These are phyloP conservation scores for Poeciliopsis retropinna DNA, from an alignment of 2,113 vertebrate genomes.

Conservation along the genomic window DNA sequence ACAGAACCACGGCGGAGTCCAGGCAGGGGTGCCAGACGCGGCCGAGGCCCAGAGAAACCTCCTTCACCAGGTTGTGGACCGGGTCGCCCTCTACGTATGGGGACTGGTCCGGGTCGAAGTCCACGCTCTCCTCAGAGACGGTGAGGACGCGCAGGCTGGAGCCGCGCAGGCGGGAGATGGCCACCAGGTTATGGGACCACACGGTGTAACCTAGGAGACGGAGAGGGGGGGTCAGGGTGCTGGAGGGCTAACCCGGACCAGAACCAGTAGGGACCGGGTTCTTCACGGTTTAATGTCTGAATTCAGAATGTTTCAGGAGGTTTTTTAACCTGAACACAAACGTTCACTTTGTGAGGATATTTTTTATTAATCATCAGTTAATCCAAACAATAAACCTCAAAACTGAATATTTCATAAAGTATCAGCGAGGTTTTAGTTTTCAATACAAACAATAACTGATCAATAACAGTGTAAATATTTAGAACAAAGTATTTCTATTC, in stretches of 20 bases:
- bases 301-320: no score
- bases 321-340: no score
- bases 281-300: no score
- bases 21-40: constrained; percentile 93
- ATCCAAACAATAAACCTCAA: no score
- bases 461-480: no score
- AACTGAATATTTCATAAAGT: no score
- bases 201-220: constrained; percentile 89
- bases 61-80: constrained; percentile 94
- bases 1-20: constrained; percentile 92
- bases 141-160: constrained; percentile 92
- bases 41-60: constrained; percentile 93
- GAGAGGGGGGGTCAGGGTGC: not conserved
- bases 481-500: no score
- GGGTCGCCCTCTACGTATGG: constrained; percentile 93
- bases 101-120: constrained; percentile 95
- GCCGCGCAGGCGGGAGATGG: constrained; percentile 95
- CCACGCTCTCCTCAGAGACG: constrained; percentile 97
- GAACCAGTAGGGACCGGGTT: no score
- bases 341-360: no score
- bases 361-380: no score
- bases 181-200: constrained; percentile 98
- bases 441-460: no score
- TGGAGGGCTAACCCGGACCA: not conserved
- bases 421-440: no score